Evolutionary conservation across 2,888 invertebrate genomes (phyloP), one percentile per base, ranked within the genome.

Genomic region (Emesis castigata): DNA sequence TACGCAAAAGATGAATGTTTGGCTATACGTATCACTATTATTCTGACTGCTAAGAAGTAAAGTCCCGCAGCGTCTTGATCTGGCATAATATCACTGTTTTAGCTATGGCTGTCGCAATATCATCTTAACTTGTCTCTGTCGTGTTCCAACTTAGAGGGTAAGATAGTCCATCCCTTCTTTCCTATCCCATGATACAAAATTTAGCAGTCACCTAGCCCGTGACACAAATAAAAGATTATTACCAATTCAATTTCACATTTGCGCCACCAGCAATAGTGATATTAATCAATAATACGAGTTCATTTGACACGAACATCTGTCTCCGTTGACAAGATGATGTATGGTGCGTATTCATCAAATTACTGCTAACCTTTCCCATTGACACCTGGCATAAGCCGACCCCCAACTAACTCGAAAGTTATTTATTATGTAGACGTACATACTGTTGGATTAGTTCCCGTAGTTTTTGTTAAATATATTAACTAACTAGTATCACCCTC

Each of bases 251-350:
- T 18, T 16, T 58, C 22, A 11, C 34, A 34, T 14, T 58, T 22
- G 14, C 22, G 11, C 22, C 11, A 20, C 9, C 22, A 58, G 22
- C 22, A 58, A 22, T 58, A 14, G 58, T 29, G 44, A 64, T 31
- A 72, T 72, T 72, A 72, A 72, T 72, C 72, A 72, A 64, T 64
- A 72, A 64, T 64, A 31, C 64, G 29, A 72, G 48, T 72, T 62
- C 18, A 72, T 48, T 62, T 64, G 69, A 74, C 61, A 31, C 62
- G 70, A 71, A 56, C 75, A 75, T 80, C 73, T 77, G 80, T 80
- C 77, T 72, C 29, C 22, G 53, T 18, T 29, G 62, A 69, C 72
- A 61, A 34, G 39, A 73, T 73, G 73, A 73, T 61, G 77, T 72
- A 44, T 39, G 75, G 64, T 62, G 48, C 61, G 48, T 18, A 53